A percentile compares a stretch with the other conserved stretches of the same genome.
Evolutionary conservation across 1,140 invertebrate species (phyloP).

Genomic region (Aphaenogaster ashmeadi): DNA sequence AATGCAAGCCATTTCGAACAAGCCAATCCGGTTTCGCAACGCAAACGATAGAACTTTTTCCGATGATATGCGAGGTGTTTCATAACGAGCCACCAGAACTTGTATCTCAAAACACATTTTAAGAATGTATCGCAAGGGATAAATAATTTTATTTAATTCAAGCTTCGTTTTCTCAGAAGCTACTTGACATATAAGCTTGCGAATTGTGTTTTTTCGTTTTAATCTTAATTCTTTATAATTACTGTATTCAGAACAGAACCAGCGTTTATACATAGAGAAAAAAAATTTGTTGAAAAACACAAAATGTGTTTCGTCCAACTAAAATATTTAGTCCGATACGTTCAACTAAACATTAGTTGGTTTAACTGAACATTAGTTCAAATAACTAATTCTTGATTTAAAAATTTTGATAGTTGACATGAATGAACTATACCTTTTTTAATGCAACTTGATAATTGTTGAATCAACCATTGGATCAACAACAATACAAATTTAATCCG

Average conservation of each 20-base stretch:
- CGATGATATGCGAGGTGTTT: conserved; percentile 1
- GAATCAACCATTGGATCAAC: no score
- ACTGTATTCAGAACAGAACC: background rate
- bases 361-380: no score
- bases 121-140: background rate
- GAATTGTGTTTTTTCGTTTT: no score
- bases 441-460: no score
- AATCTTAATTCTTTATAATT: background rate
- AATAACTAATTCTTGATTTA: no score
- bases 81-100: conserved; percentile 5
- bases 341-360: no score
- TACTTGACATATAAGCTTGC: background rate
- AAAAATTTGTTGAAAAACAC: no score
- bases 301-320: no score
- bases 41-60: conserved; percentile 21
- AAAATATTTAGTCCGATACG: no score
- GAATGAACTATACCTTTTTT: no score
- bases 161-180: background rate
- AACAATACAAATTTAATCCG: no score
- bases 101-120: background rate
- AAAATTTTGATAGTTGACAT: no score
- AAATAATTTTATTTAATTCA: background rate
- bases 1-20: conserved; percentile 19
- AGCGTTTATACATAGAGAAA: background rate
- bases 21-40: conserved; percentile 18